Base-by-base conservation (phyloP, 2,113 vertebrate genomes). In the Emydocephalus ijimae region DNA sequence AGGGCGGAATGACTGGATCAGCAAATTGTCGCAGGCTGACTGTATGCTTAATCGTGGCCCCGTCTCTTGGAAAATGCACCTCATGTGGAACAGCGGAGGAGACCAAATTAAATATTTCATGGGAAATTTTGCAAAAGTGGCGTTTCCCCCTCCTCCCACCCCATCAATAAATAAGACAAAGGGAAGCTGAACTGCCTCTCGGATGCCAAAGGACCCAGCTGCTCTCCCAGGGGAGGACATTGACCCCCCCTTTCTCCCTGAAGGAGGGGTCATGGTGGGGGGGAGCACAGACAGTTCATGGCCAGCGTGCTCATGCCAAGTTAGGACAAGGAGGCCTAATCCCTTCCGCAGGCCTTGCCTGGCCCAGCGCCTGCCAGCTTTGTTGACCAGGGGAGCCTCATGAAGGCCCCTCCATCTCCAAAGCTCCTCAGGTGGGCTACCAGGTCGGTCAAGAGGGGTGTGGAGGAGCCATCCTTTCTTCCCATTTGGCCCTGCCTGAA, bases 41-140 rank as follows among this genome's bases (percentile, higher is more conserved):
- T 88, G 92, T 96, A 97, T 91, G 94, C 96, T 96, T 97, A 94
- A 97, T 95, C 96, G 85, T 7, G 1, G 94, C 92, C 23, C 94
- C 14, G 0, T 45, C 94, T 94, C 96, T 69, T 50, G 0, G 61
- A 95, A 4, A 95, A 95, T 95, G 48, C 96, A 85, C 29, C 0
- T 88, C 92, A 43, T 29, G 95, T 95, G 89, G 95, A 96, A 96
- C 91, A 26, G 91, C 95, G 96, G 91, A 95, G 21, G 0, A 95
- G 18, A 0, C 85, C 0, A 1, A 95, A 96, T 96, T 94, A 96
- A 97, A 97, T 96, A 96, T 96, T 96, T 94, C 95, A 94, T 9
- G 69, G 96, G 0, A 3, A 94, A 91, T 94, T 95, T 94, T 23
- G 91, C 94, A 95, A 95, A 93, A 93, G 90, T 94, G 88, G 91